Evolutionary conservation across 2,797 vertebrate species (phyloP), one percentile per base, ranked within the genome.

Genomic region (Anomalospiza imberbis): DNA sequence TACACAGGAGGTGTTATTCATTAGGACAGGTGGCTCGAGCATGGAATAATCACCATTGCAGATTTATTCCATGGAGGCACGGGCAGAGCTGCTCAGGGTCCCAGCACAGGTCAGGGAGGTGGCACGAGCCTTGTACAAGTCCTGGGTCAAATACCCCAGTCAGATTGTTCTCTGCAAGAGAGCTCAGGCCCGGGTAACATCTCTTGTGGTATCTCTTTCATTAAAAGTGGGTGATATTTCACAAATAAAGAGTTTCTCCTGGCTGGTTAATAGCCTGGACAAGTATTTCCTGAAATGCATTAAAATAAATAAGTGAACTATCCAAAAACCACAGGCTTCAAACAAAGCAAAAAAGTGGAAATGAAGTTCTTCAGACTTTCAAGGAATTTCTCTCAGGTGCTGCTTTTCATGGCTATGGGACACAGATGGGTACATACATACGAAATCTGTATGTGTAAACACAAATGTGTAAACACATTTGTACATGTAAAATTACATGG

Each of bases 11-110:
- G 67, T 0, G 25, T 92, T 92, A 79, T 53, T 93, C 84, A 82
- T 84, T 53, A 77, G 87, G 81, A 74, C 87, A 85, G 78, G 95
- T 87, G 87, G 78, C 89, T 95, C 0, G 4, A 63, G 71, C 86
- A 42, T 13, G 81, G 95, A 57, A 31, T 87, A 63, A 89, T 92
- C 84, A 73, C 86, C 84, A 54, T 5, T 70, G 85, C 63, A 85
- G 95, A 80, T 96, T 91, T 93, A 83, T 92, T 92, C 94, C 53
- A 4, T 25, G 81, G 40, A 57, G 81, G 36, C 48, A 19, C 21
- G 45, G 83, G 58, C 73, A 74, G 76, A 77, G 20, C 42, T 62
- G 47, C 70, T 13, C 62, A 19, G 72, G 22, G 20, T 68, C 70
- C 54, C 85, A 85, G 68, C 32, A 22, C 73, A 47, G 68, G 74